Evolutionary conservation across 2,888 invertebrate genomes (phyloP), one percentile per base, ranked within the genome.

Genomic region (Phalangium opilio): DNA sequence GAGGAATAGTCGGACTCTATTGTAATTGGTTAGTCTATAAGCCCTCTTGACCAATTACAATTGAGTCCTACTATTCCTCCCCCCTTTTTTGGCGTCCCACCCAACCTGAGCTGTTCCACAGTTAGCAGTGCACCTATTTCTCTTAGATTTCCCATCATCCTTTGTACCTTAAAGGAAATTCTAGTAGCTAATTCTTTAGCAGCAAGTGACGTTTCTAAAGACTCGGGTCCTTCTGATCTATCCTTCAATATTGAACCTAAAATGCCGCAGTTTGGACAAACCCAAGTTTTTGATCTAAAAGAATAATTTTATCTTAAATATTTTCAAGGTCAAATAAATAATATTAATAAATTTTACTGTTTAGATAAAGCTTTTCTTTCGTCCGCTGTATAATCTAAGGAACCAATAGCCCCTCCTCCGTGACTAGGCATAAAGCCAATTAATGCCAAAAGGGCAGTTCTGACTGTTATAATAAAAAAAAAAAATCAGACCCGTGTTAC

Each of bases 391-490:
- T 87, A 91, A 64, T 91, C 87, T 18, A 93, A 68, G 2, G 89
- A 83, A 5, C 91, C 93, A 52, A 95, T 83, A 2, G 90, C 89
- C 2, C 89, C 87, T 58, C 79, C 80, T 8, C 85, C 82, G 44
- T 83, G 79, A 4, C 87, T 83, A 1, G 90, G 89, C 86, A 93
- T 87, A 63, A 93, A 93, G 2, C 90, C 86, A 60, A 91, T 89
- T 49, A 93, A 71, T 14, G 91, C 91, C 55, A 93, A 68, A 49
- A 93, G 69, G 11, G 90, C 90, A 45, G 91, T 93, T 52, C 91
- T 74, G 56, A 93, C 72, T 71, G 57, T 49, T n/a, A n/a, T n/a
- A n/a, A n/a, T n/a, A n/a, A n/a, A n/a, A n/a, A n/a, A n/a, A n/a
- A n/a, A n/a, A n/a, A n/a, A n/a, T n/a, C n/a, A n/a, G n/a, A n/a